Conservation (phyloP, 2,888 invertebrate genomes). For the Cistogaster globosa region DNA sequence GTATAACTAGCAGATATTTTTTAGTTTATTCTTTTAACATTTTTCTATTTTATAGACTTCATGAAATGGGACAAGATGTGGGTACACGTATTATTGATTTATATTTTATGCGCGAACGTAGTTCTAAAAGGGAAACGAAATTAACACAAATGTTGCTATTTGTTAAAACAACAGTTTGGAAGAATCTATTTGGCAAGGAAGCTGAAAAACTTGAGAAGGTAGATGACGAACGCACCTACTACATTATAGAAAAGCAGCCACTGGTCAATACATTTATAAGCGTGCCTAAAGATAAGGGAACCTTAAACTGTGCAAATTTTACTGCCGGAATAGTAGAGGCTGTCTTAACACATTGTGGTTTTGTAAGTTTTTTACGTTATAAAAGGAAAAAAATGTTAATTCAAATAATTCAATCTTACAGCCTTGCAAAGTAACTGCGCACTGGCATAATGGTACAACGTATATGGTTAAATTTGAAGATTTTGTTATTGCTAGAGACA, state of each 20-base stretch:
- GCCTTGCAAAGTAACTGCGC: slow-evolving; percentile 99
- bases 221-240: slow-evolving; percentile 98
- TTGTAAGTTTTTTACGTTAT: slow-evolving; percentile 88
- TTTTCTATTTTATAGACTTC: slow-evolving; percentile 86
- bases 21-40: too few relatives aligned
- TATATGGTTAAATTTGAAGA: slow-evolving; percentile 99
- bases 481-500: slow-evolving; percentile 94
- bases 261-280: slow-evolving; percentile 98
- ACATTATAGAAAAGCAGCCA: slow-evolving; percentile 99
- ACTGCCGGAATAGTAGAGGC: slow-evolving; percentile 99
- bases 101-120: slow-evolving; percentile 95
- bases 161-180: slow-evolving; percentile 98
- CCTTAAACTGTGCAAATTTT: slow-evolving; percentile 98
- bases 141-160: slow-evolving; percentile 96
- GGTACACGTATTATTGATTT: slow-evolving; percentile 96
- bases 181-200: slow-evolving; percentile 98
- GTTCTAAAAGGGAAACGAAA: slow-evolving; percentile 97
- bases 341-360: slow-evolving; percentile 95
- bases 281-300: slow-evolving; percentile 98
- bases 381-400: too few relatives aligned
- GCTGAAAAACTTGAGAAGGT: slow-evolving; percentile 99
- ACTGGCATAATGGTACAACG: slow-evolving; percentile 99
- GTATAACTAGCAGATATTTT: slow-evolving; percentile 83
- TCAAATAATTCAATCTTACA: slow-evolving; percentile 79
- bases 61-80: slow-evolving; percentile 97